These are phyloP conservation scores for Drosophila tropicalis DNA, from an alignment of 1,140 invertebrate genomes.

Conservation along the genomic window DNA sequence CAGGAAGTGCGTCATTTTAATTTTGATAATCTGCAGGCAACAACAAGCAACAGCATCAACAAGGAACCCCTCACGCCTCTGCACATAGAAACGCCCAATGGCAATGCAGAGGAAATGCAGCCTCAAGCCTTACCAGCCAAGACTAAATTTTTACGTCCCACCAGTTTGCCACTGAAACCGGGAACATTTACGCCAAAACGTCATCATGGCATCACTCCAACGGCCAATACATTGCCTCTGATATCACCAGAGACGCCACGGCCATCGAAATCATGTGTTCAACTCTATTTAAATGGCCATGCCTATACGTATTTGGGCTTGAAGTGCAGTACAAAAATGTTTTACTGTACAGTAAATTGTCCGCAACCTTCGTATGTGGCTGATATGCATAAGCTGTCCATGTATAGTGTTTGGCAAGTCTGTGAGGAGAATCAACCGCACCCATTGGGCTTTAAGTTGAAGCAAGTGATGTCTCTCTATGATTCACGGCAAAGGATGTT, in stretches of 20 bases:
- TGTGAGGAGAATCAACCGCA: constrained; percentile 89
- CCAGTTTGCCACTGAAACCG: constrained; percentile 91
- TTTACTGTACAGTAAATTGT: constrained; percentile 96
- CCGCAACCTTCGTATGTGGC: constrained; percentile 97
- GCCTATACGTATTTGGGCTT: constrained; percentile 96
- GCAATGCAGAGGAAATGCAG: constrained; percentile 2
- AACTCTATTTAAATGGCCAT: constrained; percentile 94
- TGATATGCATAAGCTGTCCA: constrained; percentile 95
- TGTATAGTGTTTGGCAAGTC: constrained; percentile 99
- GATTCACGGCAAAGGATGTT: constrained; percentile 89
- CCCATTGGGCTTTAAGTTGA: constrained; percentile 88
- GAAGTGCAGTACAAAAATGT: constrained; percentile 94
- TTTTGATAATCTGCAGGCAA: constrained; percentile 84
- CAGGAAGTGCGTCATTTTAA: constrained; percentile 84
- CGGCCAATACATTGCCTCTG: constrained; percentile 89
- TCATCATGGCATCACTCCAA: constrained; percentile 90
- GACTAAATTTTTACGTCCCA: constrained; percentile 89
- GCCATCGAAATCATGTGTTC: constrained; percentile 93
- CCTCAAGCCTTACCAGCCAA: constrained; percentile 27
- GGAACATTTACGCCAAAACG: constrained; percentile 91
- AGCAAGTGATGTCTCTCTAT: constrained; percentile 87
- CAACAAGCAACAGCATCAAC: constrained; percentile 21
- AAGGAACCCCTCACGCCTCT: constrained; percentile 56
- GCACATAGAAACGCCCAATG: constrained; percentile 63
- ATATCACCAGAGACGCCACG: constrained; percentile 95